phyloP scores from a whole-genome alignment of 1,140 invertebrate genomes.

The Pemphigus obesinymphae region DNA sequence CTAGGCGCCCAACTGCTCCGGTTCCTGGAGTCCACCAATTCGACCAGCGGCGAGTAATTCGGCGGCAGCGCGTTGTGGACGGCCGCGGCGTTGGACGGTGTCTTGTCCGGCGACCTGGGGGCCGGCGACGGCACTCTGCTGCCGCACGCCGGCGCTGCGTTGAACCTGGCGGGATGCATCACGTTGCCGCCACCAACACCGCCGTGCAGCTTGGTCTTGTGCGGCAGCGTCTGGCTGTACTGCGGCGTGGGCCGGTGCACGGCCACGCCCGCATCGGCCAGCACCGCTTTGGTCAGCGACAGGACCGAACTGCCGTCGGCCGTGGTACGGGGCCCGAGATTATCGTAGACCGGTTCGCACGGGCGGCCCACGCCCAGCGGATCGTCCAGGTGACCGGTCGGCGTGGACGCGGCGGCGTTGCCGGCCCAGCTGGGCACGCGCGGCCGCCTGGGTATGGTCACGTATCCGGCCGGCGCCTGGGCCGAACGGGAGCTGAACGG shows the following conservation, averaged over 20 bases:
- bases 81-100: background rate
- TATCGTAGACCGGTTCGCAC: constrained; percentile 67
- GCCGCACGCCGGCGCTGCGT: constrained; percentile 54
- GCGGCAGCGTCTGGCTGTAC: constrained; percentile 72
- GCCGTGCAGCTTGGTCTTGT: constrained; percentile 58
- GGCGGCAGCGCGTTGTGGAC: constrained; percentile 42
- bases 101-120: background rate
- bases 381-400: constrained; percentile 46
- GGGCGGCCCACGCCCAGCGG: constrained; percentile 42
- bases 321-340: constrained; percentile 83
- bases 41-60: constrained; percentile 47
- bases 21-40: background rate
- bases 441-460: constrained; percentile 76
- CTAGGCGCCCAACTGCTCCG: constrained; percentile 43
- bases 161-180: constrained; percentile 46
- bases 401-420: constrained; percentile 59
- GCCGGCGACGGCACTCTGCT: constrained; percentile 49
- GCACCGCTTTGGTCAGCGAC: constrained; percentile 60
- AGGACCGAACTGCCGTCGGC: constrained; percentile 77
- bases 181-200: constrained; percentile 47
- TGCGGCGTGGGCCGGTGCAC: constrained; percentile 73
- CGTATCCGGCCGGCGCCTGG: constrained; percentile 64
- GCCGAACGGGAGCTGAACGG: constrained; percentile 59
- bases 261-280: constrained; percentile 56
- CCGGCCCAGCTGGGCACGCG: constrained; percentile 76